Conservation (phyloP, 2,797 vertebrate genomes). For the Podarcis lilfordi region DNA sequence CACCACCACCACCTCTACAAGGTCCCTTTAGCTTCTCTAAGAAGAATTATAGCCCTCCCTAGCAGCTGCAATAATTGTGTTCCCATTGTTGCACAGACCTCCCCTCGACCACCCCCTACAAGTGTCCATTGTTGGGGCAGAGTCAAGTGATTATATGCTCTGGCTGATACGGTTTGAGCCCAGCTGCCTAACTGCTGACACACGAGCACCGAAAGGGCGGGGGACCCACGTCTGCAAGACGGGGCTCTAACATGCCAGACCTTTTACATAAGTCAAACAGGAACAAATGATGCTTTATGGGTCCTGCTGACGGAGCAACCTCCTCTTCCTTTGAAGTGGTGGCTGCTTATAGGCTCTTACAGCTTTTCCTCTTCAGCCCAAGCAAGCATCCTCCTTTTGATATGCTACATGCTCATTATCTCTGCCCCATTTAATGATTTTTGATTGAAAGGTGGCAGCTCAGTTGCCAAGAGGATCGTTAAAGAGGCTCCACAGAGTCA, state of each 20-base stretch:
- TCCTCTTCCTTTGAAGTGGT: constrained; percentile 83
- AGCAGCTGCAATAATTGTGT: constrained; percentile 90
- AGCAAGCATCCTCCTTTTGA: constrained; percentile 85
- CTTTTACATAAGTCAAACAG: constrained; percentile 86
- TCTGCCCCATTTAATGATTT: constrained; percentile 85
- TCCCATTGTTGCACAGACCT: constrained; percentile 82
- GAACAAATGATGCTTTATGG: constrained; percentile 88
- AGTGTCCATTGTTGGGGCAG: constrained; percentile 81
- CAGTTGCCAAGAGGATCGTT: constrained; percentile 77
- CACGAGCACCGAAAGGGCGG: constrained; percentile 64
- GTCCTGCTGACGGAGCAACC: constrained; percentile 70
- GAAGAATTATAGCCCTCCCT: constrained; percentile 79
- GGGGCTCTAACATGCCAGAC: constrained; percentile 81
- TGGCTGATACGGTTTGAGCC: constrained; percentile 80
- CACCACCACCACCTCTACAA: constrained; percentile 47
- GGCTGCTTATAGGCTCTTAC: constrained; percentile 74
- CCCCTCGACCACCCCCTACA: constrained; percentile 84
- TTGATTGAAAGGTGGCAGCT: constrained; percentile 84
- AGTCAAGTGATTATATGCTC: constrained; percentile 85
- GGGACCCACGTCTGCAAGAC: constrained; percentile 77
- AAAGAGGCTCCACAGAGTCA: constrained; percentile 77
- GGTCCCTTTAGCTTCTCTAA: constrained; percentile 71
- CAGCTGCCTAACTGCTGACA: constrained; percentile 89
- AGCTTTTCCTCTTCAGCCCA: constrained; percentile 79
- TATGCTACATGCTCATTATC: constrained; percentile 85